phyloP scores from a whole-genome alignment of 2,797 vertebrate species.

The Sphaeramia orbicularis region DNA sequence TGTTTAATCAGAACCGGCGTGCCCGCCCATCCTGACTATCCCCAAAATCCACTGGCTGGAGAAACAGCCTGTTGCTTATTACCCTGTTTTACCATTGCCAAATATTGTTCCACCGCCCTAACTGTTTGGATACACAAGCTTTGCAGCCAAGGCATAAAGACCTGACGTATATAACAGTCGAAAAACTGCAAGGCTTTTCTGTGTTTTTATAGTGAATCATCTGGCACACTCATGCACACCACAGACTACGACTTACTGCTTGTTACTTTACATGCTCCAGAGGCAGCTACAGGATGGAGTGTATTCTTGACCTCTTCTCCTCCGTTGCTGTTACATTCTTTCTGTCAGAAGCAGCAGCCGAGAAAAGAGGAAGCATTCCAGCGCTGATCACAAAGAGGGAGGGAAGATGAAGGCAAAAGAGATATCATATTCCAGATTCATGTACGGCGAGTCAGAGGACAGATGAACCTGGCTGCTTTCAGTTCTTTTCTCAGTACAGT shows the following conservation, averaged over 20 bases:
- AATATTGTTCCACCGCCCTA: conserved; percentile 47
- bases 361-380: conserved; percentile 51
- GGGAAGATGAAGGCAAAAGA: conserved; percentile 18
- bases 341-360: conserved; percentile 51
- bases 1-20: conserved; percentile 55
- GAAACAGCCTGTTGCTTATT: conserved; percentile 62
- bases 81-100: conserved; percentile 51
- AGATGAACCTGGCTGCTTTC: conserved; percentile 41
- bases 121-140: conserved; percentile 31
- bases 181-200: conserved; percentile 39
- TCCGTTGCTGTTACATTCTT: conserved; percentile 50
- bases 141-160: conserved; percentile 2
- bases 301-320: conserved; percentile 55
- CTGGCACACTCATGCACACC: conserved; percentile 28
- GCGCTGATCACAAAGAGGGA: conserved; percentile 21
- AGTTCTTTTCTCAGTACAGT: conserved; percentile 25
- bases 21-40: conserved; percentile 54
- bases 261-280: conserved; percentile 54
- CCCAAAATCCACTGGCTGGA: conserved; percentile 52
- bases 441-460: conserved; percentile 37
- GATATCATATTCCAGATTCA: conserved; percentile 47
- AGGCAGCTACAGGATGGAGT: conserved; percentile 57
- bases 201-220: conserved; percentile 69
- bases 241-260: conserved; percentile 21
- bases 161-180: conserved; percentile 3